Conservation (phyloP, 2,888 invertebrate species). For the Agrochola circellaris region DNA sequence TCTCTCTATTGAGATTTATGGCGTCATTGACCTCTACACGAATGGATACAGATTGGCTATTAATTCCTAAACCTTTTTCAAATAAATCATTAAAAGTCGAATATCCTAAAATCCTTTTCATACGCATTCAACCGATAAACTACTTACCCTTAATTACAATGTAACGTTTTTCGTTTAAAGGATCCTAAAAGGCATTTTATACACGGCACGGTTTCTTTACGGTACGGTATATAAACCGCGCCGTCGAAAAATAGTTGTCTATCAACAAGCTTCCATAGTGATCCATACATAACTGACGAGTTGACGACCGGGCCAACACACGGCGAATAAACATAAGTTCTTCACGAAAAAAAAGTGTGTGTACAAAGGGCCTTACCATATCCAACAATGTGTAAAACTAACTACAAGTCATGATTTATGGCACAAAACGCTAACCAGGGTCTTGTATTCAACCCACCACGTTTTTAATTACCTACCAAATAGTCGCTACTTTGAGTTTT, state of each 20-base stretch:
- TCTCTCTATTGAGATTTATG: background rate
- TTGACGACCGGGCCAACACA: no score
- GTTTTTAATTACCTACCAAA: conserved; percentile 61
- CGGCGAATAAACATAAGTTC: no score
- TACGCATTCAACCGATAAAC: conserved; percentile 28
- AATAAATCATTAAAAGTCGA: conserved; percentile 31
- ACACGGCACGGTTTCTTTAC: no score
- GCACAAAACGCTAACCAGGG: conserved; percentile 42
- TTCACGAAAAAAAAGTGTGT: no score
- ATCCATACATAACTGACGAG: no score
- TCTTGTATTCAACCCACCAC: conserved; percentile 3
- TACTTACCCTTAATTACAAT: conserved; percentile 28
- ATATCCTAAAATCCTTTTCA: conserved; percentile 34
- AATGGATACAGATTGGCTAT: conserved; percentile 10
- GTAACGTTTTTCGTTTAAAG: conserved; percentile 2
- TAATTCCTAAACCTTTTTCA: conserved; percentile 6
- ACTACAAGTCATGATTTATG: conserved; percentile 40
- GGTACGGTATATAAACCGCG: no score
- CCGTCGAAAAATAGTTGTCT: no score
- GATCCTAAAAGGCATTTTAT: background rate
- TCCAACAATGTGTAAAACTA: conserved; percentile 26
- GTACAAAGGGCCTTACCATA: background rate
- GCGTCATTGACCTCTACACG: background rate
- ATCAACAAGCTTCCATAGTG: no score
- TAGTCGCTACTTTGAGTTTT: conserved; percentile 37